phyloP scores from a whole-genome alignment of 2,888 invertebrate species.

The Spodoptera exigua region DNA sequence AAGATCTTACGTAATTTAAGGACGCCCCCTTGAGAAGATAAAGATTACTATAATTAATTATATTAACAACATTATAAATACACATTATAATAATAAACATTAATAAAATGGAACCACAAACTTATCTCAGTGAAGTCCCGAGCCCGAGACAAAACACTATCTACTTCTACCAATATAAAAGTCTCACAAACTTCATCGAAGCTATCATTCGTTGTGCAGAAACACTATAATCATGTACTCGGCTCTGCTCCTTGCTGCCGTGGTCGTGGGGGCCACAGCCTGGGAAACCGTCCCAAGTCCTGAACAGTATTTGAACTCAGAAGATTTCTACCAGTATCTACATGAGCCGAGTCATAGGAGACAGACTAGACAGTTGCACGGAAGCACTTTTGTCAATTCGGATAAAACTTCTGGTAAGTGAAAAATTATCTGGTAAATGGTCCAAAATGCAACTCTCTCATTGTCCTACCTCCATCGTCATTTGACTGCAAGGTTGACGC shows the following conservation, averaged over 20 bases:
- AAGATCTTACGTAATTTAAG: too few relatives aligned
- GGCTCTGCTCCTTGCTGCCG: constrained; percentile 19
- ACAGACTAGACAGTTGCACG: constrained; percentile 56
- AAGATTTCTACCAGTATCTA: constrained; percentile 19
- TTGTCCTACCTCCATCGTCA: too few relatives aligned
- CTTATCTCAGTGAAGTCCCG: too few relatives aligned
- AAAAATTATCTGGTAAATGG: neutral
- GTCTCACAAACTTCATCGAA: neutral
- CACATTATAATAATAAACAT: too few relatives aligned
- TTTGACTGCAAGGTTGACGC: too few relatives aligned
- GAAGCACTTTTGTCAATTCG: constrained; percentile 55
- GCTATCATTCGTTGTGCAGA: constrained; percentile 30
- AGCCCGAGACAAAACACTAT: too few relatives aligned
- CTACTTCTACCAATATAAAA: too few relatives aligned
- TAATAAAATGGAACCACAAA: too few relatives aligned
- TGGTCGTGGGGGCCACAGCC: constrained; percentile 30
- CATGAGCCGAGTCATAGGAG: constrained; percentile 28
- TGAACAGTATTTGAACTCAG: neutral
- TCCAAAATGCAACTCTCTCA: too few relatives aligned
- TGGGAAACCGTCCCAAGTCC: constrained; percentile 4
- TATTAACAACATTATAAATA: too few relatives aligned
- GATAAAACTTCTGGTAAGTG: constrained; percentile 56
- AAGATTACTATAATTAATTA: too few relatives aligned
- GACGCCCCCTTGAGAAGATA: too few relatives aligned
- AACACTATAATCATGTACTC: constrained; percentile 29